These are phyloP conservation scores for Microdon myrmicae DNA, from an alignment of 2,888 invertebrate species.

Conservation along the genomic window DNA sequence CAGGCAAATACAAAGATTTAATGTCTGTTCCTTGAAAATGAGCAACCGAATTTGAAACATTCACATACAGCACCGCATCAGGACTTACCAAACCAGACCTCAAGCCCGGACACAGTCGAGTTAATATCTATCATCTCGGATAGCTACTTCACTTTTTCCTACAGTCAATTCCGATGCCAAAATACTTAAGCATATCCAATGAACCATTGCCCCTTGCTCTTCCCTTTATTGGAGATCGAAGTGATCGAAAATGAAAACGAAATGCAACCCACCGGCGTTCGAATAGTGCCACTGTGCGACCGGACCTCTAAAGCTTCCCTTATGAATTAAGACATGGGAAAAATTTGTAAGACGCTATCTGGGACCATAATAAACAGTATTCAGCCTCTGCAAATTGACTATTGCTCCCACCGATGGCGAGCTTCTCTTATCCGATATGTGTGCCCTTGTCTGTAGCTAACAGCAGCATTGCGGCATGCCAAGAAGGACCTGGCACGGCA, in stretches of 20 bases:
- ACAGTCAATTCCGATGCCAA: conserved; percentile 34
- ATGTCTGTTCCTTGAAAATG: conserved; percentile 8
- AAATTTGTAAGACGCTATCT: conserved; percentile 54
- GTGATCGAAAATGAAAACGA: conserved; percentile 30
- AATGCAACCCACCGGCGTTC: not conserved
- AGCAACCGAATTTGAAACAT: conserved; percentile 32
- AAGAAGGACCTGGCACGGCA: conserved; percentile 39
- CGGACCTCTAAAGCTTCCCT: conserved; percentile 42
- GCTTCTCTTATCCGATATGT: conserved; percentile 55
- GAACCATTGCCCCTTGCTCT: conserved; percentile 20
- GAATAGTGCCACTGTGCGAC: conserved; percentile 3
- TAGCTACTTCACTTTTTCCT: conserved; percentile 20
- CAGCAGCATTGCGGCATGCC: conserved; percentile 26
- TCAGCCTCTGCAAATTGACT: conserved; percentile 53
- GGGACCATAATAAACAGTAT: conserved; percentile 52
- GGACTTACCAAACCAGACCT: conserved; percentile 12
- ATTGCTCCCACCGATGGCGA: conserved; percentile 51
- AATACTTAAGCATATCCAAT: conserved; percentile 9
- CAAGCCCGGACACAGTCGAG: conserved; percentile 5
- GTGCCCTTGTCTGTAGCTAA: conserved; percentile 57
- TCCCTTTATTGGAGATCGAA: conserved; percentile 33
- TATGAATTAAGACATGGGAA: conserved; percentile 55
- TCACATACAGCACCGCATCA: conserved; percentile 35
- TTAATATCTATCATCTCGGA: conserved; percentile 25
- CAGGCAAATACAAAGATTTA: conserved; percentile 1